These are phyloP conservation scores for Lasiommata megera DNA, from an alignment of 2,888 invertebrate genomes.

Conservation along the genomic window DNA sequence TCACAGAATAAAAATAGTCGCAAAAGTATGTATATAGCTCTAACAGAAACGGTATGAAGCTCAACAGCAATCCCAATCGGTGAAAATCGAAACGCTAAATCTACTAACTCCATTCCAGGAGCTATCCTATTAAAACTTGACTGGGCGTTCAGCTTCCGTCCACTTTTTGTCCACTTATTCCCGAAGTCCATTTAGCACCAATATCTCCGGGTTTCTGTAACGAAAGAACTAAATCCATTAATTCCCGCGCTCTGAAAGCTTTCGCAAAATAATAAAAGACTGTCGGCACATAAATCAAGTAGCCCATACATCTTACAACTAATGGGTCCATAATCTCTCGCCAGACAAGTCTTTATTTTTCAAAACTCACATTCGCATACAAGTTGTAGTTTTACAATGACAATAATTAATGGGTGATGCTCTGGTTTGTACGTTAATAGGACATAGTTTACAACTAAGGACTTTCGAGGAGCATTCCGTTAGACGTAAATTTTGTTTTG, in stretches of 20 bases:
- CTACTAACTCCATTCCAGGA: neutral
- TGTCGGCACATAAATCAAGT: conserved; percentile 39
- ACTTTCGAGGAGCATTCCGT: too few relatives aligned
- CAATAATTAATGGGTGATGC: conserved; percentile 9
- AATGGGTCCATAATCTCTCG: conserved; percentile 35
- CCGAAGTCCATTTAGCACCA: conserved; percentile 17
- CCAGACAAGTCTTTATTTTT: conserved; percentile 15
- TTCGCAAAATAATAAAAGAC: conserved; percentile 39
- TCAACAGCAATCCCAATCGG: neutral
- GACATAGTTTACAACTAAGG: too few relatives aligned
- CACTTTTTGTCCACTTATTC: conserved; percentile 2
- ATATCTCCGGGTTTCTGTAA: conserved; percentile 6
- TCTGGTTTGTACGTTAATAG: neutral
- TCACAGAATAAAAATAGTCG: neutral
- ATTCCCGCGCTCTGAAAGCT: conserved; percentile 34
- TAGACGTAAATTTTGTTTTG: too few relatives aligned
- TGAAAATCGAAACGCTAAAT: neutral
- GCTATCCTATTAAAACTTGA: neutral
- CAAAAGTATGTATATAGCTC: too few relatives aligned
- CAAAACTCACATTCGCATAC: conserved; percentile 1
- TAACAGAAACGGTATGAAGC: too few relatives aligned
- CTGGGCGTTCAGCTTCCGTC: neutral
- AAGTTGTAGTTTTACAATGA: conserved; percentile 8
- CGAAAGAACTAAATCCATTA: conserved; percentile 15
- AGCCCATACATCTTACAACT: conserved; percentile 34